Evolutionary conservation across 2,797 vertebrate species (phyloP).

Genomic region (Pseudochirops corinnae): DNA sequence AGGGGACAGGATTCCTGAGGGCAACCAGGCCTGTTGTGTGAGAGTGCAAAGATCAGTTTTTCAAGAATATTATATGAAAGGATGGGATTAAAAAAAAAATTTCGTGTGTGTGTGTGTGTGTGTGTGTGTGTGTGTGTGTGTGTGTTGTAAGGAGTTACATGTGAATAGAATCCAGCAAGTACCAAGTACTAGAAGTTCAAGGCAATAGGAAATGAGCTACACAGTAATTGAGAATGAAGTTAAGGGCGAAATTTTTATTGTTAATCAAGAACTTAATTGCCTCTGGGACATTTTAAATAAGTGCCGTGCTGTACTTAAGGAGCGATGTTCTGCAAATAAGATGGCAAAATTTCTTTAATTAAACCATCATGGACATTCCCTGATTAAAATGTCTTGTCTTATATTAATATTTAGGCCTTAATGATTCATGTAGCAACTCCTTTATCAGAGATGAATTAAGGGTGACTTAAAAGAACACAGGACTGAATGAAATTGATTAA

Average conservation of each 20-base stretch:
- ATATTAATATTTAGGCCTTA: slow-evolving; percentile 80
- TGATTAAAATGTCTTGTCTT: slow-evolving; percentile 83
- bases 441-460: slow-evolving; percentile 83
- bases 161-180: slow-evolving; percentile 19
- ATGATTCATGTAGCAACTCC: slow-evolving; percentile 83
- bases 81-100: no score
- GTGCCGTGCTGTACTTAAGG: slow-evolving; percentile 83
- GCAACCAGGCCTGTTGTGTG: no score
- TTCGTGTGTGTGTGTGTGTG: neutral
- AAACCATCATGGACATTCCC: slow-evolving; percentile 84
- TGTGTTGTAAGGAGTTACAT: slow-evolving; percentile 12
- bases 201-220: slow-evolving; percentile 78
- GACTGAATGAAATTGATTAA: slow-evolving; percentile 79
- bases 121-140: neutral
- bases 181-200: slow-evolving; percentile 75
- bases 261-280: slow-evolving; percentile 87
- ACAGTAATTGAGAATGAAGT: slow-evolving; percentile 82
- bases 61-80: neutral
- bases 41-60: neutral
- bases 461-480: slow-evolving; percentile 82
- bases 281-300: slow-evolving; percentile 87
- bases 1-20: neutral
- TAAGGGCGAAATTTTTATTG: slow-evolving; percentile 81
- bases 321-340: slow-evolving; percentile 83
- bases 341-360: slow-evolving; percentile 85